Base-by-base conservation (phyloP, 2,113 vertebrate genomes). In the Platichthys stellatus region DNA sequence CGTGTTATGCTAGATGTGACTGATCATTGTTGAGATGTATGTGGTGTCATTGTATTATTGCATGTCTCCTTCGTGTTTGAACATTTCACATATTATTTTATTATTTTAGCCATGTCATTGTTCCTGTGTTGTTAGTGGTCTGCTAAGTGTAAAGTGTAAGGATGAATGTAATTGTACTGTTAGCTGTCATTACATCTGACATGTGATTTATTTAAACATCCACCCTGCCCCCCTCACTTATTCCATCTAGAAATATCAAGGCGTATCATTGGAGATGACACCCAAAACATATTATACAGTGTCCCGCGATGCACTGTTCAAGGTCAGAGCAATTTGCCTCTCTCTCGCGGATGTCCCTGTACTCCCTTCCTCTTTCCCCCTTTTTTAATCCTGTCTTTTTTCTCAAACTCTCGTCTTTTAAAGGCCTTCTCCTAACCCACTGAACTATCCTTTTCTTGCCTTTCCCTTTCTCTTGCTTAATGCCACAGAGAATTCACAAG, bases 281-380 rank as follows among this genome's bases (percentile, higher is more conserved):
- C 93, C 93, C 91, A 94, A 95, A 95, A 93, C 94, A 90, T 95
- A 93, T 95, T 94, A 94, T 94, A 94, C 93, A 92, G 93, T 94
- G 93, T 94, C 93, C 92, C 93, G 94, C 72, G 94, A 94, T 92
- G 94, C 94, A 89, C 93, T 95, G 90, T 94, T 94, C 93, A 94
- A 95, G 94, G 94, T 94, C 93, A 94, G 94, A 94, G 89, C 91
- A 92, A 92, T 86, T 91, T 91, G 89, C 90, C 92, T 92, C 90
- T 89, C 86, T 92, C 87, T 88, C 65, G 80, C 87, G 83, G 91
- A 90, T 84, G 83, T 88, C 90, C 86, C 78, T 47, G 60, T 86
- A 21, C 86, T 86, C 78, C 82, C 74, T 82, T 86, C 77, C 77
- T 79, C 69, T 78, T 76, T 84, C 67, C 69, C 66, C 66, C 54